These are phyloP conservation scores for Belgica antarctica DNA, from an alignment of 2,888 invertebrate genomes.

Conservation along the genomic window DNA sequence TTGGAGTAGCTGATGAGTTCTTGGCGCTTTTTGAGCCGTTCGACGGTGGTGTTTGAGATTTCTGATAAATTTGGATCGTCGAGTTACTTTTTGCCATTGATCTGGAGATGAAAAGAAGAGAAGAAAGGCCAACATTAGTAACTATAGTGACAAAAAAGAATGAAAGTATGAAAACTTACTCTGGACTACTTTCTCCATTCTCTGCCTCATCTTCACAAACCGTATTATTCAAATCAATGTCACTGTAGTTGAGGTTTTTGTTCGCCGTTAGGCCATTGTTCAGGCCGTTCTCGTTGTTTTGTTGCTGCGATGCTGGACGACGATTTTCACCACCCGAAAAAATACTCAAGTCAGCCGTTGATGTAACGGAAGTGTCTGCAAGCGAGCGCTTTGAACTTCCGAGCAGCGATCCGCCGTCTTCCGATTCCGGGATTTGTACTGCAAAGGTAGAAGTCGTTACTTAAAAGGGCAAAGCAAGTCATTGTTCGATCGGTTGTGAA, in stretches of 20 bases:
- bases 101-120: conserved; percentile 10
- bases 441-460: not conserved
- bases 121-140: not conserved
- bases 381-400: conserved; percentile 74
- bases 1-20: conserved; percentile 45
- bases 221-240: conserved; percentile 40
- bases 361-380: conserved; percentile 80
- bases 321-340: conserved; percentile 62
- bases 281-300: conserved; percentile 45
- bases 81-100: conserved; percentile 40
- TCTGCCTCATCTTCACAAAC: conserved; percentile 44
- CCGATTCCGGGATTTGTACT: conserved; percentile 48
- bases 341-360: conserved; percentile 77
- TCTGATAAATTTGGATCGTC: conserved; percentile 39
- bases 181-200: conserved; percentile 47
- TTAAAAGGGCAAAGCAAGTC: no score
- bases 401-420: conserved; percentile 68
- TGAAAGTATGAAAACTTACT: conserved; percentile 45
- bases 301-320: conserved; percentile 46
- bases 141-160: not conserved
- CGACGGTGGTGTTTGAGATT: conserved; percentile 6
- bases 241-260: conserved; percentile 41
- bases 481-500: not conserved
- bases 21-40: not conserved
- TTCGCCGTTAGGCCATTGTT: conserved; percentile 46